Conservation (phyloP, 2,888 invertebrate species). For the Vannuccia rotundouncinata region DNA sequence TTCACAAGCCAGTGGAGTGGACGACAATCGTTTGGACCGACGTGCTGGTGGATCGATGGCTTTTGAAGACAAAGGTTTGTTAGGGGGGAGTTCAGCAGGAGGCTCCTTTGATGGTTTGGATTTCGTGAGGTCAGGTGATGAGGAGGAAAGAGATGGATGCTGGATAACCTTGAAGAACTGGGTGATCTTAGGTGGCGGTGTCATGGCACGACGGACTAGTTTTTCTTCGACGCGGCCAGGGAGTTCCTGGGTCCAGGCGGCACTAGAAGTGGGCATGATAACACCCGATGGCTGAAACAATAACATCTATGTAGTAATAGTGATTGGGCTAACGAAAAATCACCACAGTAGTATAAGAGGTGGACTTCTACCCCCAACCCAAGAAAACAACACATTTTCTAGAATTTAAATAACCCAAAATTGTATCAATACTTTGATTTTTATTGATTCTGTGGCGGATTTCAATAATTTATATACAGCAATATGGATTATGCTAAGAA, state of each 20-base stretch:
- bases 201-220: not conserved
- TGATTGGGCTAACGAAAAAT: too few relatives aligned
- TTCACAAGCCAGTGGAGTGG: not conserved
- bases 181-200: conserved; percentile 11
- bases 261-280: not conserved
- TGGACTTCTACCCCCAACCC: too few relatives aligned
- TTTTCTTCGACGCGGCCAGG: not conserved
- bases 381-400: too few relatives aligned
- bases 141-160: not conserved
- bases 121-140: not conserved
- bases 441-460: too few relatives aligned
- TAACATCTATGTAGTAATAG: too few relatives aligned
- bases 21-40: not conserved
- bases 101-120: not conserved
- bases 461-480: too few relatives aligned
- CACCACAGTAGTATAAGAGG: too few relatives aligned
- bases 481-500: too few relatives aligned
- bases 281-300: not conserved
- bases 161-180: not conserved
- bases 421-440: too few relatives aligned
- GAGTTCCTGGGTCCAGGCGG: not conserved
- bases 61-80: not conserved
- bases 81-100: not conserved
- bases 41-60: not conserved
- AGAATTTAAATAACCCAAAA: too few relatives aligned